These are phyloP conservation scores for Melanaphis sacchari DNA, from an alignment of 1,140 invertebrate genomes.

Conservation along the genomic window DNA sequence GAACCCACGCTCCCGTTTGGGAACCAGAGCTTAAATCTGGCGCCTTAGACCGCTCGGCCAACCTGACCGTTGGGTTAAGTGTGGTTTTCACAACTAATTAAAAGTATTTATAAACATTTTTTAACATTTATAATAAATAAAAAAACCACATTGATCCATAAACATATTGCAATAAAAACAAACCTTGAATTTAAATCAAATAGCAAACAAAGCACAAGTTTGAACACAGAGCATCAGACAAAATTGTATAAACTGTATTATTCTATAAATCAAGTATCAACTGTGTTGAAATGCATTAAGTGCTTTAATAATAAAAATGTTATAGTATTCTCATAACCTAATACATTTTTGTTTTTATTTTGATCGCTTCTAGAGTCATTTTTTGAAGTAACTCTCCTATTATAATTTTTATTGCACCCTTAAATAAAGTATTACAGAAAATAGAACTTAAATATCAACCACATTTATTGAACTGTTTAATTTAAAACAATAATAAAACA, in stretches of 20 bases:
- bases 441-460: neutral
- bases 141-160: too few species aligned
- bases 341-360: too few species aligned
- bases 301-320: neutral
- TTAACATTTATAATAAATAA: neutral
- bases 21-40: slow-evolving; percentile 79
- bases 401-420: too few species aligned
- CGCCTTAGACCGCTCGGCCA: slow-evolving; percentile 78
- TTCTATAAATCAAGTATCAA: too few species aligned
- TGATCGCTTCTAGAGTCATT: too few species aligned
- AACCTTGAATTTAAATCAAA: neutral
- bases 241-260: too few species aligned
- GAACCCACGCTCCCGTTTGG: slow-evolving; percentile 76
- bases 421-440: neutral
- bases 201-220: neutral
- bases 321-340: too few species aligned
- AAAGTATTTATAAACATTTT: neutral
- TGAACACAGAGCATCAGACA: neutral
- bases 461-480: neutral
- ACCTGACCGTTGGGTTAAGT: slow-evolving; percentile 63
- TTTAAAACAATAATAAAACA: neutral
- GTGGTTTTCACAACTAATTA: neutral
- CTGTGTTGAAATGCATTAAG: too few species aligned
- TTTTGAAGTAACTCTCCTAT: too few species aligned
- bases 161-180: neutral